These are phyloP conservation scores for Pempheris klunzingeri DNA, from an alignment of 2,797 vertebrate genomes.

Conservation along the genomic window DNA sequence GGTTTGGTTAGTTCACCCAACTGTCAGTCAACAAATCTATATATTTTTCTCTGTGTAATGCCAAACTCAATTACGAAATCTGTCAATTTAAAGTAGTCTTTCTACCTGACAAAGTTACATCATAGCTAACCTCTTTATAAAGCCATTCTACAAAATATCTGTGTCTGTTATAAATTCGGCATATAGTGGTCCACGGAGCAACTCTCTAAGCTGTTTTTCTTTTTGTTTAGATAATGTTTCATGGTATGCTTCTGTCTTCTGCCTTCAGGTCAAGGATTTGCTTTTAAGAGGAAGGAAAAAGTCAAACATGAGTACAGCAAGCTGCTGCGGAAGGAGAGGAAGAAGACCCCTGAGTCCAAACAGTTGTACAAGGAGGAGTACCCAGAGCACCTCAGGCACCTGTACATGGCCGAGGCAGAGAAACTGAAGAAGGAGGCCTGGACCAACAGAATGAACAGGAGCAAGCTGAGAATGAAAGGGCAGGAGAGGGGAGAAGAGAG, in stretches of 20 bases:
- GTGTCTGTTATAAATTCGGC: neutral
- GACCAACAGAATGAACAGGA: conserved; percentile 75
- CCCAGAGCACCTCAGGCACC: conserved; percentile 94
- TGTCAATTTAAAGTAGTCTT: neutral
- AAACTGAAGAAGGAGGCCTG: conserved; percentile 82
- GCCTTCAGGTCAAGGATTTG: conserved; percentile 93
- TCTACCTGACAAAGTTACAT: fast-evolving
- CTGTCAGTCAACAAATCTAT: neutral
- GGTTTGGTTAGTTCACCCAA: neutral
- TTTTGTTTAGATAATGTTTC: too few species aligned
- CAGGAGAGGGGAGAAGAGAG: neutral
- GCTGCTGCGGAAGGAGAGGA: conserved; percentile 86
- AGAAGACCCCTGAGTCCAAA: conserved; percentile 57
- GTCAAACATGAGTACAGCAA: conserved; percentile 91
- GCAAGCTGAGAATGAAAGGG: conserved; percentile 63
- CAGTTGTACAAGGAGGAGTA: conserved; percentile 86
- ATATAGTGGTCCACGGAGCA: neutral
- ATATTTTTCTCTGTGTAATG: neutral
- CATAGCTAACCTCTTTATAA: fast-evolving
- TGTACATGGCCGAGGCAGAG: conserved; percentile 93
- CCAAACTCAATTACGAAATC: neutral
- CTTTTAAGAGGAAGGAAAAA: conserved; percentile 90
- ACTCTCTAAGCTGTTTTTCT: too few species aligned
- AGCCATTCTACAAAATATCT: neutral
- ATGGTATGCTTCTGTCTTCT: neutral